Percentiles rank a stretch among this genome's conserved stretches.
phyloP scores from a whole-genome alignment of 2,113 vertebrate species.

The Elgaria multicarinata region DNA sequence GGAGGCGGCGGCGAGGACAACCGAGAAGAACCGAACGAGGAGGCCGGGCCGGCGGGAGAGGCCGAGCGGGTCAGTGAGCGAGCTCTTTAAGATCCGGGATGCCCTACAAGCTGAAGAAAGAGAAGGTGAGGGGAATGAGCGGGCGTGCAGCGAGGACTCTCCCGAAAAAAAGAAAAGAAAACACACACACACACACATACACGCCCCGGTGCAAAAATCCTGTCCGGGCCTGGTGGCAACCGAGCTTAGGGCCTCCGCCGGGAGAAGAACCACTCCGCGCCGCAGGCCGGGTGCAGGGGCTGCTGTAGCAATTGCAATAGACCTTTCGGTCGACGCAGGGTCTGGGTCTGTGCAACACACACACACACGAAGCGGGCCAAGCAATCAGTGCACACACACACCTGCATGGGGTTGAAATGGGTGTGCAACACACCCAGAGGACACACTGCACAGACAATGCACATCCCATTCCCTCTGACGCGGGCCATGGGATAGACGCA shows the following conservation, averaged over 20 bases:
- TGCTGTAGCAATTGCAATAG: not conserved
- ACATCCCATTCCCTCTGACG: not conserved
- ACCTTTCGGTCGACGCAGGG: not conserved
- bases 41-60: slow-evolving; percentile 51
- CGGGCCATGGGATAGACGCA: not conserved
- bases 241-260: not conserved
- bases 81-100: slow-evolving; percentile 65
- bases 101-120: slow-evolving; percentile 79
- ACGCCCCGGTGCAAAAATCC: not conserved
- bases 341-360: not conserved
- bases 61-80: slow-evolving; percentile 65
- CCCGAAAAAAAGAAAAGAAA: not conserved
- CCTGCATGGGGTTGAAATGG: not conserved
- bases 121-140: slow-evolving; percentile 69
- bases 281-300: not conserved
- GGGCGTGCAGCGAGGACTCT: not conserved
- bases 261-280: not conserved
- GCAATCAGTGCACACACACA: not conserved
- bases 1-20: slow-evolving; percentile 19
- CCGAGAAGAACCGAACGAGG: slow-evolving; percentile 32
- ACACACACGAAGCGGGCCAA: not conserved
- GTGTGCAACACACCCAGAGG: not conserved
- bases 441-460: not conserved
- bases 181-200: not conserved
- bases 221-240: not conserved